Base-by-base conservation (phyloP, 2,888 invertebrate genomes). In the Scelioninae gen. 1 region DNA sequence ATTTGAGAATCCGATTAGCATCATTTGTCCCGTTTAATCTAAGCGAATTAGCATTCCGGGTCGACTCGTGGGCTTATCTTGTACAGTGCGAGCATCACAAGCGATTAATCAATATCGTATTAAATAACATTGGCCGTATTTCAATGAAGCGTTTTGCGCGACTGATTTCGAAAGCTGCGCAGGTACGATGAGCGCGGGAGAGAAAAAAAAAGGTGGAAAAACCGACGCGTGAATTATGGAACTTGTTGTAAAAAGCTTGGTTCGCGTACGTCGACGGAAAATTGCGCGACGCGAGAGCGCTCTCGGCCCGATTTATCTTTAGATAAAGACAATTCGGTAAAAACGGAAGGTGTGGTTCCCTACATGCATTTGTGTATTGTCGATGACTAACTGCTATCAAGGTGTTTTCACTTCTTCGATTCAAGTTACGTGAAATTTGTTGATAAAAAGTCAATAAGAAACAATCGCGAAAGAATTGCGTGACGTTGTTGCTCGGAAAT, bases 221-320 rank as follows among this genome's bases (percentile, higher is more conserved):
- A 80, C 79, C 83, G 80, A 84, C 83, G 86, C 82, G 83, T 85
- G 85, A 88, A 83, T 87, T 86, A 85, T 86, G 78, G 85, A 83
- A 76, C 83, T 65, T 40, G 74, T 66, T 62, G 72, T 80, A 86
- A 85, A 87, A 87, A 85, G 77, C 83, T 60, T 55, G 82, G 84
- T 86, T 88, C 86, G 84, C 84, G 71, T 77, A 77, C 77, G 74
- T 71, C 79, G 83, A 79, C 75, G 79, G 62, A 62, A 83, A 83
- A 79, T 79, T 66, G 79, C 62, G 74, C 82, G 75, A 69, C 34
- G 58, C 55, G 74, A 63, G 63, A 74, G 63, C 77, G 77, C 69
- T 74, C 78, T 58, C 65, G 62, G 75, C 65, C 69, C 75, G 76
- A 83, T 83, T 83, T 83, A 83, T 83, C 77, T 80, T 63, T 75